Evolutionary conservation across 1,140 invertebrate genomes (phyloP), one percentile per base, ranked within the genome.

Genomic region (Teleogryllus occipitalis): DNA sequence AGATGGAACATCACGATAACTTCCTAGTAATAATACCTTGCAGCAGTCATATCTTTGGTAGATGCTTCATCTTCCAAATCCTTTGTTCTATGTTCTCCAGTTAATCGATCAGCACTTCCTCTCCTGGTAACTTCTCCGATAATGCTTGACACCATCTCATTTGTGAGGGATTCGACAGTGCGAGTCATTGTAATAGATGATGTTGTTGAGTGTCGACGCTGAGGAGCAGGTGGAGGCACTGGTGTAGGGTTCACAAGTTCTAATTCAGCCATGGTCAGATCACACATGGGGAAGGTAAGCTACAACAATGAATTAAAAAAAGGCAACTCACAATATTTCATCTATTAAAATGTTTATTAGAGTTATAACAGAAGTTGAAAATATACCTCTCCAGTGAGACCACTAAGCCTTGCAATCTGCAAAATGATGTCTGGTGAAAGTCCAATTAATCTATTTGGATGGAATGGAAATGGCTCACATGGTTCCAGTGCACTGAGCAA

Each of bases 91-190:
- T 18, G 48, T 47, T 77, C 76, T 48, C 8, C 46, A 7, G n/a
- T 7, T 0, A 77, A 48, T 48, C 76, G 47, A n/a, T 77, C 83
- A 85, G 76, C 48, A 14, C 76, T 77, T 47, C 82, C 82, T 80
- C 83, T 82, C 80, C 83, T 86, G 79, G 85, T 84, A n/a, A 88
- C 86, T 83, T 89, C 86, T 22, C 86, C 87, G 78, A 89, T 86
- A 73, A 90, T 89, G 80, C 83, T 88, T 5, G 86, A 86, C 47
- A 89, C 87, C 80, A 90, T 86, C 82, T 88, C 86, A 82, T 88
- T 87, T 5, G 88, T 89, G 8, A 90, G 81, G 7, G 85, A 84
- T 79, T 89, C 88, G 76, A 89, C 85, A 3, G 88, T 88, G 14
- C 84, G 77, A 15, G 83, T 81, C 14, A 49, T 78, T 47, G 78